These are phyloP conservation scores for Lepeophtheirus nordmannii DNA, from an alignment of 2,888 invertebrate species.

Conservation along the genomic window DNA sequence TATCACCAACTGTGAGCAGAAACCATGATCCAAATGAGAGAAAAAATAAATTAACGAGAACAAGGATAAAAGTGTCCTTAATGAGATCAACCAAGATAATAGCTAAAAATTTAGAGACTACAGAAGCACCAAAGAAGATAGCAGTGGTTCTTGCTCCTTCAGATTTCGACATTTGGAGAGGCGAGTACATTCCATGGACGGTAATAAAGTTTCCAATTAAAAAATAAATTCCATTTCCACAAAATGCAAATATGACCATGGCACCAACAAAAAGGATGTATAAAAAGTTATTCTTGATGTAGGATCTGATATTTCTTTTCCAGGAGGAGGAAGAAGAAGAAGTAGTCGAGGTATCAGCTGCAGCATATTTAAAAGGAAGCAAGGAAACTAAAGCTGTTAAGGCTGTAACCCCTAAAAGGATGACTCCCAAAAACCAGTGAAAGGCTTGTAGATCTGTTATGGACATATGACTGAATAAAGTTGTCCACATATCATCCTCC, in stretches of 20 bases:
- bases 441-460: not conserved
- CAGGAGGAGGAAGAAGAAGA: not conserved
- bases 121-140: not conserved
- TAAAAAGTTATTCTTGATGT: not conserved
- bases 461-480: not conserved
- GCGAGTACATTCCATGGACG: not conserved
- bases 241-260: not conserved
- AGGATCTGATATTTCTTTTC: not conserved
- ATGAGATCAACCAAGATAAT: not conserved
- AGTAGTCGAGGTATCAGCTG: not conserved
- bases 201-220: not conserved
- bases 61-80: not conserved
- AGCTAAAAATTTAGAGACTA: not conserved
- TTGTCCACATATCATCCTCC: not conserved
- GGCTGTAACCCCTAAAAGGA: not conserved
- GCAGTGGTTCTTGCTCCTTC: not conserved
- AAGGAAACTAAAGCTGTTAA: not conserved
- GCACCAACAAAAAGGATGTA: not conserved
- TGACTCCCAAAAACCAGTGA: not conserved
- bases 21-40: constrained; percentile 3
- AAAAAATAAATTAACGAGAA: not conserved
- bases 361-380: not conserved
- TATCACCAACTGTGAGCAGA: not conserved
- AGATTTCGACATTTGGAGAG: not conserved
- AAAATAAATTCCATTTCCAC: not conserved